Evolutionary conservation across 2,888 invertebrate genomes (phyloP).

Genomic region (Chymomyza procnemis): DNA sequence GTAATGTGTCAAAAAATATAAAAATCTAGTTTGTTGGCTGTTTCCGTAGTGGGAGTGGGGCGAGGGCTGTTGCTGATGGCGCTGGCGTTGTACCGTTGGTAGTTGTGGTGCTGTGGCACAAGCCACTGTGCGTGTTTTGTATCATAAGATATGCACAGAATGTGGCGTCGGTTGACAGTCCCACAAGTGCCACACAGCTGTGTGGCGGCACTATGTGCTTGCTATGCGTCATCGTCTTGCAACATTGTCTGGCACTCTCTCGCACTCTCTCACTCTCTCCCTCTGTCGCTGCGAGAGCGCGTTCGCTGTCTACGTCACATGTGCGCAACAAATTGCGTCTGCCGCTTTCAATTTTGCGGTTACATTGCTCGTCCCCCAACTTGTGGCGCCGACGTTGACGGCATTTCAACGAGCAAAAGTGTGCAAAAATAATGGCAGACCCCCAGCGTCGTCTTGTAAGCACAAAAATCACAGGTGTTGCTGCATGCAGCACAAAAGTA

Average conservation of each 20-base stretch:
- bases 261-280: too few relatives aligned
- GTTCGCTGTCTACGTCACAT: conserved; percentile 44
- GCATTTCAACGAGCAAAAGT: conserved; percentile 60
- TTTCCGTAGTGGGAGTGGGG: not conserved
- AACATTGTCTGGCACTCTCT: conserved; percentile 2
- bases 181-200: conserved; percentile 29
- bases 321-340: conserved; percentile 72
- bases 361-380: conserved; percentile 63
- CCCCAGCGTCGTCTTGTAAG: conserved; percentile 5
- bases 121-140: conserved; percentile 44
- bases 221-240: conserved; percentile 47
- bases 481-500: conserved; percentile 43
- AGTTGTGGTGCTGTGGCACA: not conserved
- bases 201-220: conserved; percentile 14
- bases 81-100: too few relatives aligned
- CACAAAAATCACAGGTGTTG: conserved; percentile 4
- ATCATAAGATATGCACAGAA: conserved; percentile 57
- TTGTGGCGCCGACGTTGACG: conserved; percentile 45
- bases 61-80: not conserved
- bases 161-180: conserved; percentile 40
- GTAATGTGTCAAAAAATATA: conserved; percentile 50
- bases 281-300: not conserved
- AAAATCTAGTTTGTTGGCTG: conserved; percentile 47
- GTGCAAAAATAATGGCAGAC: conserved; percentile 41
- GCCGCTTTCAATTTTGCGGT: conserved; percentile 65